Evolutionary conservation across 2,113 vertebrate genomes (phyloP), one percentile per base, ranked within the genome.

Genomic region (Seriola aureovittata): DNA sequence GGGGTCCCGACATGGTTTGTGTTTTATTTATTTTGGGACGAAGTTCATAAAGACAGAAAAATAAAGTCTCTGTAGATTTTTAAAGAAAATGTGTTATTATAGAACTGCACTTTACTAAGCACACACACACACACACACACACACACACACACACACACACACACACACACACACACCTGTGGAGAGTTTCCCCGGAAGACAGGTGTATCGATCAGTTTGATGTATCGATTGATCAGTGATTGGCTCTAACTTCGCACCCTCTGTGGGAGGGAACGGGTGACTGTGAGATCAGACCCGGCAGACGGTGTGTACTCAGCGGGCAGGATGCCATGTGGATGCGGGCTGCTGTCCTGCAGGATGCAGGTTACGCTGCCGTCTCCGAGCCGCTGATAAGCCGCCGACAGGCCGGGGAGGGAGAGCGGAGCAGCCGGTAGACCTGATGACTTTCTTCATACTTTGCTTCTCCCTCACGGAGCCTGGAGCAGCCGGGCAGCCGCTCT

Each of bases 251-350:
- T 2, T 17, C 23, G 0, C 57, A 36, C 16, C 23, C 32, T n/a
- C 1, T 1, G 55, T 10, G 50, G 64, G 75, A 44, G 72, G 46
- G 50, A 59, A n/a, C 36, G 69, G 72, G 69, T 21, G 64, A 36
- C 40, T 58, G 44, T 21, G 36, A 50, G 25, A 3, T 58, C 70
- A 6, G 19, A 71, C 44, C 54, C 74, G 55, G 64, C 59, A 29
- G 10, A 17, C 54, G 50, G 69, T 36, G 72, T 2, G 57, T 7
- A 21, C 17, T 75, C 36, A 23, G 75, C 83, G 64, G 86, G 78
- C 64, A 62, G 67, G 71, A 7, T 81, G 76, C 70, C 88, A 87
- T 63, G 75, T 1, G 48, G 84, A 82, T 72, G 84, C 66, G 70
- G 81, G 62, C 66, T 52, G 38, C 59, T 14, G 77, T 68, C 32